Base-by-base conservation (phyloP, 2,797 vertebrate species). In the Neostethus bicornis region DNA sequence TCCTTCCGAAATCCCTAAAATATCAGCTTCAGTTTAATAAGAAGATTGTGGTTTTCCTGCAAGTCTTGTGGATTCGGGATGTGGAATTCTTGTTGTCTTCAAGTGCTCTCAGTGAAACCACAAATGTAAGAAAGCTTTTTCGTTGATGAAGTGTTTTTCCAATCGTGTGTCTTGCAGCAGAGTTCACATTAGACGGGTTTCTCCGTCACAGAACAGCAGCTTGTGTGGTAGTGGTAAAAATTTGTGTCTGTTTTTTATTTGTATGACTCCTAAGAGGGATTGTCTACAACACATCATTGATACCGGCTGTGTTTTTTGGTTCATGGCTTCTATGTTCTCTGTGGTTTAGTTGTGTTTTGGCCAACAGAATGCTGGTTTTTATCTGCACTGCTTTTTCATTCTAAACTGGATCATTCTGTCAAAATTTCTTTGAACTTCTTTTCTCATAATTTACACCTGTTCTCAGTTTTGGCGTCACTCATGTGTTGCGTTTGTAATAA, bases 1-100 rank as follows among this genome's bases (percentile, higher is more conserved):
- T 51, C 21, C 44, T 26, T 25, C 31, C 45, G 34, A 64, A 61
- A 63, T 71, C 43, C 41, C 2, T n/a, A 58, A 61, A 70, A 77
- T 59, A 46, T 10, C 55, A 58, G 46, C 37, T 47, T 49, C 16
- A 50, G 44, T n/a, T 28, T 39, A 45, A 53, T 62, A 34, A 31
- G 45, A 29, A 25, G 23, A 17, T 37, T n/a, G 5, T 48, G 45
- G 28, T 26, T 53, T 41, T 10, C 39, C 14, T 37, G 19, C 11
- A 38, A 7, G 37, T 32, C 38, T 34, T 23, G 16, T 21, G 11
- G 17, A 4, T 24, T n/a, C 41, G 16, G 31, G 28, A 20, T 25
- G 39, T 10, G n/a, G n/a, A n/a, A n/a, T 26, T 47, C 28, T 16
- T 46, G 13, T 54, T 61, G 39, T 31, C 8, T 21, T 31, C 51